phyloP scores from a whole-genome alignment of 1,140 invertebrate genomes.

The Stegodyphus mimosarum region DNA sequence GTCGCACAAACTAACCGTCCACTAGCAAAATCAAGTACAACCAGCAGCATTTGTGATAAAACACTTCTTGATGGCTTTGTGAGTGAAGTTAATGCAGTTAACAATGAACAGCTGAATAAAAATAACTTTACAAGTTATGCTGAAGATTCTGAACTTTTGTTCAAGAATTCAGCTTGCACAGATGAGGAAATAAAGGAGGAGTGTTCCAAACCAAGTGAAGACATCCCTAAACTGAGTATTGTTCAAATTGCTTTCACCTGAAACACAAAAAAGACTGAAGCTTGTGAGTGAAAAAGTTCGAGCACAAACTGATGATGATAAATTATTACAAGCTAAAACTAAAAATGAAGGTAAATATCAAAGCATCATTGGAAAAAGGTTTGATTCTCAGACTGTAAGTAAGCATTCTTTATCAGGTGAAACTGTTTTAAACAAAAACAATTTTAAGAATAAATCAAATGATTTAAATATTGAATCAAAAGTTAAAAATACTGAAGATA shows the following conservation, averaged over 20 bases:
- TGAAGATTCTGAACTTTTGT: not conserved
- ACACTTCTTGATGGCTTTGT: not conserved
- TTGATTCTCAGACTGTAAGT: not conserved
- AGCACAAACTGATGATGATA: constrained; percentile 49
- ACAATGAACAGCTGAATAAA: not conserved
- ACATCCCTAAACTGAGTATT: constrained; percentile 48
- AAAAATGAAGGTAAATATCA: not conserved
- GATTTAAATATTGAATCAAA: not conserved
- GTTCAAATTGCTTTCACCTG: constrained; percentile 60
- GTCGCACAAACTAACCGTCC: constrained; percentile 12
- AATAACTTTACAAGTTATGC: not conserved
- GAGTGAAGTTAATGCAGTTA: not conserved
- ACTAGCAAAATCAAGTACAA: constrained; percentile 53
- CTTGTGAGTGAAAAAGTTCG: constrained; percentile 48
- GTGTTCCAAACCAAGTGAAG: not conserved
- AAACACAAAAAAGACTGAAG: constrained; percentile 50
- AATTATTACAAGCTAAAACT: constrained; percentile 28
- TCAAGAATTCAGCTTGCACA: too few species aligned
- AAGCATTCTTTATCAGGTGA: constrained; percentile 3
- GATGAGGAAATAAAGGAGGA: too few species aligned
- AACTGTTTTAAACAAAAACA: constrained; percentile 26
- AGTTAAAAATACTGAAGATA: not conserved
- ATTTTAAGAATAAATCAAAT: constrained; percentile 7
- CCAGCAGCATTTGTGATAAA: constrained; percentile 55
- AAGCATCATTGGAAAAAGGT: not conserved